Evolutionary conservation across 2,888 invertebrate species (phyloP).

Genomic region (Smittia sp.): DNA sequence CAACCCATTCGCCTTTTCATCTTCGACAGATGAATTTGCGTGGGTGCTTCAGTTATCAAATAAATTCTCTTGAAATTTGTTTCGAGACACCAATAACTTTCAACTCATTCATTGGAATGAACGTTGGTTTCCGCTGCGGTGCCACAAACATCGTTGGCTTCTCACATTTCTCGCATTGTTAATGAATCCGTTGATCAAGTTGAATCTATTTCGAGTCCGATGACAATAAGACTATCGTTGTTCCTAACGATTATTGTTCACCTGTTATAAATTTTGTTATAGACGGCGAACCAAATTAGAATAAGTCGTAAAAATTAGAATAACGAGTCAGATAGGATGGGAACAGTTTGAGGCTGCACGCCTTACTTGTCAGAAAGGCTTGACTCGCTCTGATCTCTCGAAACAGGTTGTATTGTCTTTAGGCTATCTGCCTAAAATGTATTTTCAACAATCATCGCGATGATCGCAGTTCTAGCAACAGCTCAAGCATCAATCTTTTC

Average conservation of each 20-base stretch:
- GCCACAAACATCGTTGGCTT: background rate
- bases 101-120: background rate
- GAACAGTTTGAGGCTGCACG: background rate
- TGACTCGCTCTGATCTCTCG: background rate
- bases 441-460: background rate
- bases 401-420: background rate
- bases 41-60: conserved; percentile 14
- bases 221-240: background rate
- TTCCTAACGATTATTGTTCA: background rate
- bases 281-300: background rate
- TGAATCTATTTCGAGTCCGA: background rate
- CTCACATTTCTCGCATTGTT: conserved; percentile 6
- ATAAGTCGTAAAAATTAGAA: background rate
- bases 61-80: background rate
- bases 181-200: conserved; percentile 6
- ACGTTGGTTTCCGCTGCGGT: conserved; percentile 22
- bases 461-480: background rate
- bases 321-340: background rate
- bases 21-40: background rate
- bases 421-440: background rate
- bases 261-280: conserved; percentile 2
- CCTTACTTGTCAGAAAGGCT: background rate
- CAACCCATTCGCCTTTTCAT: background rate
- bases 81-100: background rate
- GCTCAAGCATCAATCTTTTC: background rate